Evolutionary conservation across 1,140 invertebrate genomes (phyloP), one percentile per base, ranked within the genome.

Genomic region (Onthophagus taurus): DNA sequence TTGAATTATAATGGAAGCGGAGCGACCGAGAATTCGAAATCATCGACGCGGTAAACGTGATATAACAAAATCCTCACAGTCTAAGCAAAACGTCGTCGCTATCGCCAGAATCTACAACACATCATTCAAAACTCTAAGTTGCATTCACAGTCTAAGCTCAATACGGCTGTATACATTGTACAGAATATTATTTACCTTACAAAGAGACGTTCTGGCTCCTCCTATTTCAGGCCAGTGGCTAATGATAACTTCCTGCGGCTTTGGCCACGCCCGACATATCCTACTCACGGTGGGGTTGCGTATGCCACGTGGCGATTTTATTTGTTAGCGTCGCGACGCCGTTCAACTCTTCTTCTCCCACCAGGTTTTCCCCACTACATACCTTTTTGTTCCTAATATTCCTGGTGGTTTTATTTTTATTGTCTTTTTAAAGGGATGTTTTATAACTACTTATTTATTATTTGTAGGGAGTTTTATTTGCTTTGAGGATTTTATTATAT

Each of bases 141-240:
- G 13, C 33, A 30, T 34, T 53, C 44, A 53, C 55, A 58, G 50
- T 62, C 58, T 60, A 51, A 53, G 20, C 45, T 9, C 23, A 42
- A 50, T 53, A 62, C 60, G 61, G 59, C 57, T 62, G 60, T 64
- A 52, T 64, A 63, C 54, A 63, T 61, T 63, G 59, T 63, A 52
- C 55, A 57, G 55, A 64, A 64, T 63, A 64, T 64, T 64, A 64
- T 64, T 64, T 64, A 64, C 60, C 52, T 63, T 60, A 47, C 60
- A 55, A 55, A 63, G 60, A 58, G 55, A 57, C 50, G 51, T 48
- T 36, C 31, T 46, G 54, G 49, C 58, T 56, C 58, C 58, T 42
- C 60, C 60, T 54, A 51, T 47, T 59, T 53, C 57, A 52, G 54
- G 60, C 58, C 58, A 60, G 48, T 59, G 57, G 50, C 58, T 62